Conservation (phyloP, 2,888 invertebrate species). For the Drosophila engyochracea region DNA sequence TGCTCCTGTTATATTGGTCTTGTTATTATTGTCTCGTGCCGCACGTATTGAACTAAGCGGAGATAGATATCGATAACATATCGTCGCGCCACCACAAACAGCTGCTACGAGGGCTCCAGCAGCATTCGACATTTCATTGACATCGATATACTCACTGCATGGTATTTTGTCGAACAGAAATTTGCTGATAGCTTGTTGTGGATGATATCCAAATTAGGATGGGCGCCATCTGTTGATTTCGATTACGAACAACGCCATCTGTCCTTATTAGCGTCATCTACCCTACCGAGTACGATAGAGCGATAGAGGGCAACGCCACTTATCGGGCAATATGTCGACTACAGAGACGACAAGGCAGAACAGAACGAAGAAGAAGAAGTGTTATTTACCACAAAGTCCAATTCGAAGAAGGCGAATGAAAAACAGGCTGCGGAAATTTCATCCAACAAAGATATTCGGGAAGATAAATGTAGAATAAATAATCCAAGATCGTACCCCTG, state of each 20-base stretch:
- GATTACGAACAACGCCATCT: not conserved
- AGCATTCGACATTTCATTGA: not conserved
- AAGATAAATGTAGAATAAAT: not conserved
- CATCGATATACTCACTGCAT: slow-evolving; percentile 3
- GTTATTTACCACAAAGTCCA: not conserved
- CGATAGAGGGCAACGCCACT: not conserved
- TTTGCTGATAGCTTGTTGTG: not conserved
- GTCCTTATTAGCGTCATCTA: not conserved
- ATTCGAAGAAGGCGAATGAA: not conserved
- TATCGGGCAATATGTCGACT: not conserved
- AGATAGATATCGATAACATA: slow-evolving; percentile 17
- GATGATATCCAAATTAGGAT: not conserved
- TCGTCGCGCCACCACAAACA: slow-evolving; percentile 37
- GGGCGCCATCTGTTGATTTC: not conserved
- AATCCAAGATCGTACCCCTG: not conserved
- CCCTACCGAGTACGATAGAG: not conserved
- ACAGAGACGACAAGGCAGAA: not conserved
- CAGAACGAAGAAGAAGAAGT: not conserved
- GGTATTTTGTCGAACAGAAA: not conserved
- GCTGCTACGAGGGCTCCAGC: slow-evolving; percentile 26
- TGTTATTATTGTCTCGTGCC: slow-evolving; percentile 45
- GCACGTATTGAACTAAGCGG: slow-evolving; percentile 11
- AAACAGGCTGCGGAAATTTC: no score
- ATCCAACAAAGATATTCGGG: no score
- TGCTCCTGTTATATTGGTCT: not conserved